Percentiles rank a stretch among this genome's conserved stretches.
Conservation (phyloP, 2,113 vertebrate genomes). For the Euleptes europaea region DNA sequence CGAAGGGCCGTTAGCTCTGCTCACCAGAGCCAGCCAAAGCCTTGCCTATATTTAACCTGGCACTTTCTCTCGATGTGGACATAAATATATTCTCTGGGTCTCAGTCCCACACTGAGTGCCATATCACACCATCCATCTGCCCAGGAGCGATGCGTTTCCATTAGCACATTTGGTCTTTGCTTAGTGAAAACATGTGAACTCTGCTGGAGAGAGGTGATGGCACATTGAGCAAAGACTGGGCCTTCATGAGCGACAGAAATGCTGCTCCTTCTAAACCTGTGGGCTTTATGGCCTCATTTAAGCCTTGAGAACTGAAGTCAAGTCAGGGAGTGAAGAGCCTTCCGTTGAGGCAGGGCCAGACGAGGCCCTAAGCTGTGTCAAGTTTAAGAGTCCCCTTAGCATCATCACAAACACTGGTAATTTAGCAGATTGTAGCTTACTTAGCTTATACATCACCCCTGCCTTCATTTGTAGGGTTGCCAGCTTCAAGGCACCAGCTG, state of each 20-base stretch:
- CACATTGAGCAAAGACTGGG: not conserved
- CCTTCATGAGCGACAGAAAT: not conserved
- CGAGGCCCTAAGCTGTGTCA: too few species aligned
- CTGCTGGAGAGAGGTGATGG: constrained; percentile 10
- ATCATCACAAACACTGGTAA: too few species aligned
- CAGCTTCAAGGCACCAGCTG: too few species aligned
- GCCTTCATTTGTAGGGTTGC: too few species aligned
- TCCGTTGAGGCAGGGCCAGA: too few species aligned
- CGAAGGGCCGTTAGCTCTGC: constrained; percentile 42
- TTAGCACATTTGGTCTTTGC: constrained; percentile 60
- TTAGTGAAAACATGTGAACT: constrained; percentile 49
- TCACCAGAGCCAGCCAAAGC: constrained; percentile 31
- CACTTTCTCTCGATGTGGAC: constrained; percentile 48
- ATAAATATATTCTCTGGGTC: constrained; percentile 36
- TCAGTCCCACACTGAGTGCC: constrained; percentile 46
- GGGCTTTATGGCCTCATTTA: constrained; percentile 13
- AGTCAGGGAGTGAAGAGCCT: not conserved
- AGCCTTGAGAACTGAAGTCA: not conserved
- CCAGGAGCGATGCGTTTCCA: constrained; percentile 36
- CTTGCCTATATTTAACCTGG: constrained; percentile 42
- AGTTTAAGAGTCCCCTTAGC: too few species aligned
- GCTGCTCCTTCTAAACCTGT: not conserved
- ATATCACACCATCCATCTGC: constrained; percentile 38
- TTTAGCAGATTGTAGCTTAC: too few species aligned
- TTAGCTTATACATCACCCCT: too few species aligned